phyloP scores from a whole-genome alignment of 2,113 vertebrate genomes.

The Epinephelus cyanopodus region DNA sequence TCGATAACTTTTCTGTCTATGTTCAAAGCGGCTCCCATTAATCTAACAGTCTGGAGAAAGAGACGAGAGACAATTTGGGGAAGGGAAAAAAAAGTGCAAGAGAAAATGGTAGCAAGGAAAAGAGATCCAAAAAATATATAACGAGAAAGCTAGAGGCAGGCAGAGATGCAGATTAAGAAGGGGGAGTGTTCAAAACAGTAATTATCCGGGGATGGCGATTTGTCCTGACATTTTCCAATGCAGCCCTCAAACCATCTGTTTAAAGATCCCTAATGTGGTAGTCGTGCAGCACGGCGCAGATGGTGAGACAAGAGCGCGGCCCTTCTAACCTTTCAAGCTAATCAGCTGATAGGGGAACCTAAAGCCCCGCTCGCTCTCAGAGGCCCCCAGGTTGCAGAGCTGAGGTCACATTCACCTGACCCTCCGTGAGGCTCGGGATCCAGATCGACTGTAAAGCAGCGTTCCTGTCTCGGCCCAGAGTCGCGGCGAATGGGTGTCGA shows the following conservation, averaged over 20 bases:
- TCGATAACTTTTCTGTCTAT: slow-evolving; percentile 54
- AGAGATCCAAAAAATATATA: slow-evolving; percentile 43
- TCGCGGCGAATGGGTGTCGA: neutral
- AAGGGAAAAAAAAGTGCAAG: neutral
- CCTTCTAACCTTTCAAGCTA: slow-evolving; percentile 84
- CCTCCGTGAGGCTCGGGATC: slow-evolving; percentile 31
- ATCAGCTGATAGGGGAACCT: slow-evolving; percentile 74
- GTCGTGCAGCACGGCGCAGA: slow-evolving; percentile 75
- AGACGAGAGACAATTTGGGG: slow-evolving; percentile 38
- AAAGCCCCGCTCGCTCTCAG: slow-evolving; percentile 44
- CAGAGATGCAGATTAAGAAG: slow-evolving; percentile 60
- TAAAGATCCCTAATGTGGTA: slow-evolving; percentile 82
- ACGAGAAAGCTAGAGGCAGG: slow-evolving; percentile 40
- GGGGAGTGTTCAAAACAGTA: slow-evolving; percentile 68
- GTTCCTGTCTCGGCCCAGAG: too few relatives aligned
- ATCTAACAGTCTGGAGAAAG: slow-evolving; percentile 45
- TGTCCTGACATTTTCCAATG: slow-evolving; percentile 86
- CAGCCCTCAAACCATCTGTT: slow-evolving; percentile 84
- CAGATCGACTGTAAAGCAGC: neutral
- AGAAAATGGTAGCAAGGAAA: slow-evolving; percentile 13
- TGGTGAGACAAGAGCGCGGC: slow-evolving; percentile 75
- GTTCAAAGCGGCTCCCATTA: slow-evolving; percentile 59
- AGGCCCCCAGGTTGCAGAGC: slow-evolving; percentile 39
- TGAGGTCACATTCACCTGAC: slow-evolving; percentile 71
- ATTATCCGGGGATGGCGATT: slow-evolving; percentile 82